These are phyloP conservation scores for Candidula unifasciata DNA, from an alignment of 2,888 invertebrate genomes.

Conservation along the genomic window DNA sequence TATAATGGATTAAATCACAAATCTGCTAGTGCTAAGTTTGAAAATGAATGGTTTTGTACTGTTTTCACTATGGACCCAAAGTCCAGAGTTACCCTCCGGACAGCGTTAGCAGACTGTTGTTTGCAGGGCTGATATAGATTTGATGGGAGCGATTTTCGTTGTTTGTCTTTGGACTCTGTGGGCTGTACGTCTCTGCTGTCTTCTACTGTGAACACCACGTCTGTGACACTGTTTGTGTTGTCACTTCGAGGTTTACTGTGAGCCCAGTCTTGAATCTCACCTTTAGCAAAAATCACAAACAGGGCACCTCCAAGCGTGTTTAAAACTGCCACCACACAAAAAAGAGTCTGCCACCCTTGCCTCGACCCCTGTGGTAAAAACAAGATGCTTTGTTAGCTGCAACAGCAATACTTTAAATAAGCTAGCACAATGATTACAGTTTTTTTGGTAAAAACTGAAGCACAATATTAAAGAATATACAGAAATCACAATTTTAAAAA, in stretches of 20 bases:
- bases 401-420: neutral
- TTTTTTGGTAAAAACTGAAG: neutral
- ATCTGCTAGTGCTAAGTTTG: slow-evolving; percentile 34
- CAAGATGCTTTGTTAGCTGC: neutral
- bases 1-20: neutral
- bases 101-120: neutral
- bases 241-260: slow-evolving; percentile 7
- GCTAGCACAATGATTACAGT: neutral
- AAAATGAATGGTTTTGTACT: neutral
- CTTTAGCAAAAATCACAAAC: slow-evolving; percentile 73
- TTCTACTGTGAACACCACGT: neutral
- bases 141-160: slow-evolving; percentile 3
- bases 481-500: too few relatives aligned
- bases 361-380: slow-evolving; percentile 81
- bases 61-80: slow-evolving; percentile 19
- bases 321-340: slow-evolving; percentile 86
- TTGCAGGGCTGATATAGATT: neutral
- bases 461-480: too few relatives aligned
- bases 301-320: slow-evolving; percentile 75
- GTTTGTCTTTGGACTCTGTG: neutral
- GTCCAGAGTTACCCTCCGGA: slow-evolving; percentile 34
- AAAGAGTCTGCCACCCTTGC: slow-evolving; percentile 90
- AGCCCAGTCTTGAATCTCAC: slow-evolving; percentile 63
- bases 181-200: neutral
- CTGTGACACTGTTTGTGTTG: neutral